A percentile compares a stretch with the other conserved stretches of the same genome.
These are phyloP conservation scores for Sphaerophoria taeniata DNA, from an alignment of 2,888 invertebrate species.

Conservation along the genomic window DNA sequence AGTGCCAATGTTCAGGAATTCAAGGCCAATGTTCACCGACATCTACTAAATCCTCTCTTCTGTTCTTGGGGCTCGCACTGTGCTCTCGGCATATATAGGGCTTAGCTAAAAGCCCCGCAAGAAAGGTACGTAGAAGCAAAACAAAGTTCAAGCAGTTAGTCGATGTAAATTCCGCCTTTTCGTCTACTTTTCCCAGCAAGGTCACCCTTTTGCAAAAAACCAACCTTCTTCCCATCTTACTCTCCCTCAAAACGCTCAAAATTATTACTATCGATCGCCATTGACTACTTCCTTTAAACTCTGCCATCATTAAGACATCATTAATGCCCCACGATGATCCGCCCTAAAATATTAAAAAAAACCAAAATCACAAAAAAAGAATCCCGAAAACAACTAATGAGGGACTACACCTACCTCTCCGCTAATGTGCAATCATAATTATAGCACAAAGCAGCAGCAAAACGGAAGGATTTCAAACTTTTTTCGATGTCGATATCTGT, in stretches of 20 bases:
- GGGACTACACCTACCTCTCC: neutral
- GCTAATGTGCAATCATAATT: conserved; percentile 23
- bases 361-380: neutral
- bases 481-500: conserved; percentile 11
- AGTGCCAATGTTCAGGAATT: no score
- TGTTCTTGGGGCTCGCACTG: no score
- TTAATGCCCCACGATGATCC: conserved; percentile 50
- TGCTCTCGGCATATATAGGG: no score
- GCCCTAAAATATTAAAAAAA: conserved; percentile 37
- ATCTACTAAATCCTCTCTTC: no score
- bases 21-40: no score
- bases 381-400: neutral
- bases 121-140: no score
- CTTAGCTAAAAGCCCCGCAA: no score
- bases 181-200: no score
- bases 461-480: conserved; percentile 30
- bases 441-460: neutral
- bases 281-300: conserved; percentile 37
- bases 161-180: no score
- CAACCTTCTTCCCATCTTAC: no score
- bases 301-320: conserved; percentile 51
- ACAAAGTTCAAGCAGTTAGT: no score
- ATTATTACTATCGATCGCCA: conserved; percentile 23
- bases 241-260: neutral
- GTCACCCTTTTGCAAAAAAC: no score